Base-by-base conservation (phyloP, 23 tunicate genomes). In the Styela clava region DNA sequence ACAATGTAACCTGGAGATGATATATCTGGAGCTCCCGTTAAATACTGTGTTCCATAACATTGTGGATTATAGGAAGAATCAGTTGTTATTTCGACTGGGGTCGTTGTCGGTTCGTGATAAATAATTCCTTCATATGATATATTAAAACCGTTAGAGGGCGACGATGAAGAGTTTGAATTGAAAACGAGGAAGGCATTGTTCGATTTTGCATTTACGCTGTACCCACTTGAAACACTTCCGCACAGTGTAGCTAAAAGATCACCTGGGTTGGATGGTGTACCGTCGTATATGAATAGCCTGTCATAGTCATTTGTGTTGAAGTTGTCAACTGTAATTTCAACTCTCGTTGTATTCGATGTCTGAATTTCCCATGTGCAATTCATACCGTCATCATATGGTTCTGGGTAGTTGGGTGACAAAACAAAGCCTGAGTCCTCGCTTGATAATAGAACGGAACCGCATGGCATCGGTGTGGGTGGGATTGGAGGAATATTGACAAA, bases 151-250 rank as follows among this genome's bases (percentile, higher is more conserved):
- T 12, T 3, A 71, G 37, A 21, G n/a, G n/a, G n/a, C n/a, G n/a
- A n/a, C n/a, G n/a, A n/a, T 30, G 34, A 2, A 5, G 32, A 71
- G 35, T 34, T 16, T n/a, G 77, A 18, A 12, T 33, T 5, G 77
- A 71, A 71, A 20, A 71, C 34, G 5, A 32, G 35, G 77, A 71
- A 71, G 5, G 7, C 77, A 3, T 71, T n/a, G 77, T 71, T 71
- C 5, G 77, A 26, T 19, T 33, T 16, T 18, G 35, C 77, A 3
- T 26, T 28, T 35, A 71, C 77, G 3, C 35, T 71, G 77, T 71
- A 71, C 5, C 77, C 77, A 71, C 24, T 30, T 5, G 27, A 71
- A 31, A 71, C 77, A 30, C 29, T 71, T 2, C 35, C 34, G 35
- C 7, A 26, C 35, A 71, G 29, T 3, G 34, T 30, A 16, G 77